These are phyloP conservation scores for Drosophila leonis DNA, from an alignment of 2,888 invertebrate genomes.

Conservation along the genomic window DNA sequence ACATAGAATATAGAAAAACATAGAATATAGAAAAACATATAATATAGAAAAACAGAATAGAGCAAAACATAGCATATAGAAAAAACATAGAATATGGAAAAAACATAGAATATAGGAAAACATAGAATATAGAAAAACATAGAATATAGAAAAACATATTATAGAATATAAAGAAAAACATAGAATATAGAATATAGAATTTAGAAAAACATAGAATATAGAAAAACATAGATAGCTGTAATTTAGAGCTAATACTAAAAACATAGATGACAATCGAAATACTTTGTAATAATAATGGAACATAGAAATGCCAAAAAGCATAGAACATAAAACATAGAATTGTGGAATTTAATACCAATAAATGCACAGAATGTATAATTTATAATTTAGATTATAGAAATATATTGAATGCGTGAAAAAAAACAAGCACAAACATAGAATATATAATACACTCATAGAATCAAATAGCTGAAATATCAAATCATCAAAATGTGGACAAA, in stretches of 20 bases:
- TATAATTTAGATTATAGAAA: neutral
- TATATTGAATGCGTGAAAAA: neutral
- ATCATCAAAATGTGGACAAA: neutral
- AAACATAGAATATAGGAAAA: neutral
- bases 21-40: neutral
- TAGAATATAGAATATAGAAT: neutral
- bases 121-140: neutral
- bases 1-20: neutral
- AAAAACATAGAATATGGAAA: neutral
- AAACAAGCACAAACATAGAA: neutral
- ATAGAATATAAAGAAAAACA: neutral
- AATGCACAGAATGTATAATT: neutral
- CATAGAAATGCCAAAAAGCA: neutral
- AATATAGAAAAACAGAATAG: neutral
- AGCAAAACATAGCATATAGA: no score
- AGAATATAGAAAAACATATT: neutral
- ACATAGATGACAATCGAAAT: neutral
- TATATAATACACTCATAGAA: no score
- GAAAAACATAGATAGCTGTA: neutral
- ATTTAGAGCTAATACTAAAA: neutral
- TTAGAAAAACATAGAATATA: no score
- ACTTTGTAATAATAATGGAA: neutral
- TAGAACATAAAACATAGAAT: neutral
- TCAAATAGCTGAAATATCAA: neutral
- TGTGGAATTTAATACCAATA: neutral